phyloP scores from a whole-genome alignment of 2,113 vertebrate genomes.

The Acrocephalus kingi region DNA sequence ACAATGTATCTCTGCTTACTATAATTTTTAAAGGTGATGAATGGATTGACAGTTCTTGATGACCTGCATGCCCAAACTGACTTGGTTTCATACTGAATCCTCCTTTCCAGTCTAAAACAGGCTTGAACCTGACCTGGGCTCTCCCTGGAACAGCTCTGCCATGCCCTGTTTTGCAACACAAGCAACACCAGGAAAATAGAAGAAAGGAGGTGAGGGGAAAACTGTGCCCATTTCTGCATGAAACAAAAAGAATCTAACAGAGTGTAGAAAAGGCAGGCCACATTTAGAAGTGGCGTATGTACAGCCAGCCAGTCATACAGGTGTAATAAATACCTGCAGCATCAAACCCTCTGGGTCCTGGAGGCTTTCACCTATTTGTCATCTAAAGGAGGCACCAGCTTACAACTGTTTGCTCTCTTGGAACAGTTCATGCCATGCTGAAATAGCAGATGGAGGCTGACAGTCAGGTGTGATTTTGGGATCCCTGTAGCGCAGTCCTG shows the following conservation, averaged over 20 bases:
- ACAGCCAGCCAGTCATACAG: neutral
- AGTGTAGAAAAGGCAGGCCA: neutral
- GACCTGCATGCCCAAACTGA: neutral
- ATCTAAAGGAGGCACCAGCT: neutral
- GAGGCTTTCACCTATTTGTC: neutral
- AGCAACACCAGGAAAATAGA: neutral
- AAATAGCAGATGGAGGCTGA: slow-evolving; percentile 24
- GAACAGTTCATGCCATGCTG: neutral
- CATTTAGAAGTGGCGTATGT: neutral
- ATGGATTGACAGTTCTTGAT: neutral
- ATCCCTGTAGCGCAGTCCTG: neutral
- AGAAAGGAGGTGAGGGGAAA: neutral
- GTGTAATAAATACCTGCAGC: neutral
- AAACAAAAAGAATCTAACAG: neutral
- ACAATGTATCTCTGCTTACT: neutral
- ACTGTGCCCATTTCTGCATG: neutral
- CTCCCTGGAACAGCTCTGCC: neutral
- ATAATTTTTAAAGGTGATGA: neutral
- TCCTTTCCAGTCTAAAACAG: neutral
- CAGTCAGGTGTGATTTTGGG: neutral
- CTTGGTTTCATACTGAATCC: neutral
- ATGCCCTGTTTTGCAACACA: neutral
- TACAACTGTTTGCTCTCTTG: neutral
- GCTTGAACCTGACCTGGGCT: neutral
- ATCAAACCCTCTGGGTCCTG: neutral